A percentile compares a stretch with the other conserved stretches of the same genome.
phyloP scores from a whole-genome alignment of 1,140 invertebrate genomes.

The Hermetia illucens region DNA sequence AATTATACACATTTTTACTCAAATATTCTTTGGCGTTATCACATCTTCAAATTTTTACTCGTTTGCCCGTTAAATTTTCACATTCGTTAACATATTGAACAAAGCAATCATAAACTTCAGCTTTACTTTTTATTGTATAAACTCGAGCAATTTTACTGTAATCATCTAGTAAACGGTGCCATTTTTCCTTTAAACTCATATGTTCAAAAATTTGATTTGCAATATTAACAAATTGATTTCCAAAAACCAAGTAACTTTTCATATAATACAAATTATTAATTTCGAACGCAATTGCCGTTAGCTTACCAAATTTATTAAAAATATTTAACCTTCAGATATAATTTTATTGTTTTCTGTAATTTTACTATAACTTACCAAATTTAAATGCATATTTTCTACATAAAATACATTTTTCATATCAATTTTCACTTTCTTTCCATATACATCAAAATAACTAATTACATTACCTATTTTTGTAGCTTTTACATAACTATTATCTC shows the following conservation, averaged over 20 bases:
- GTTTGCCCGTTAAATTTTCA: slow-evolving; percentile 2
- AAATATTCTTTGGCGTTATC: slow-evolving; percentile 14
- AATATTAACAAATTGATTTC: no score
- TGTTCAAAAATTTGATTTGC: slow-evolving; percentile 13
- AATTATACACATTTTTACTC: slow-evolving; percentile 6
- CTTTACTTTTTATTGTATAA: slow-evolving; percentile 16
- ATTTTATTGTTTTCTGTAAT: no score
- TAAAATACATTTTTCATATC: no score
- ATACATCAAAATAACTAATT: slow-evolving; percentile 11
- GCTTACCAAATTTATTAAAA: no score
- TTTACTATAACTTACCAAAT: no score
- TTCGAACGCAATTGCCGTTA: no score
- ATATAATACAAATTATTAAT: no score
- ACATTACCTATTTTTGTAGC: no score
- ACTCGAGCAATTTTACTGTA: slow-evolving; percentile 10
- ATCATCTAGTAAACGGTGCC: slow-evolving; percentile 20
- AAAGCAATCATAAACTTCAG: slow-evolving; percentile 11
- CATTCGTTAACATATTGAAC: slow-evolving; percentile 2
- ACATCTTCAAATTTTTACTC: slow-evolving; percentile 11
- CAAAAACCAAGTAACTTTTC: no score
- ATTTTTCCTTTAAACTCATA: slow-evolving; percentile 19
- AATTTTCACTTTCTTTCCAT: slow-evolving; percentile 15
- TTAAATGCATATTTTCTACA: no score
- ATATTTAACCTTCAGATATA: no score
- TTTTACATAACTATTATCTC: no score